Evolutionary conservation across 2,113 vertebrate species (phyloP), one percentile per base, ranked within the genome.

Genomic region (Fregata magnificens): DNA sequence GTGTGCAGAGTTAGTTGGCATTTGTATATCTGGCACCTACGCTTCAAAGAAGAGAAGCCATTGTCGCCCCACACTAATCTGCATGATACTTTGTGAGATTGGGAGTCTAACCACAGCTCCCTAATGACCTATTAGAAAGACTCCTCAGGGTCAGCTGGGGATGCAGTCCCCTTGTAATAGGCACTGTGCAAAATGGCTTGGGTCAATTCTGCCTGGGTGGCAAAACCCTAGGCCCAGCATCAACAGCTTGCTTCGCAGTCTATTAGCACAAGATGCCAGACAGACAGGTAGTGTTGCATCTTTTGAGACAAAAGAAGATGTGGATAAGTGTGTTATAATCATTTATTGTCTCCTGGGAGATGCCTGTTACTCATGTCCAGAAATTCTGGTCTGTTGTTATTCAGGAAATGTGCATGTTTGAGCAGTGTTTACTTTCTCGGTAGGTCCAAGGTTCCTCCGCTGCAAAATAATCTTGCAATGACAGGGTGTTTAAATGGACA

Each of bases 101-200:
- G 10, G 17, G 40, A 42, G 6, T 62, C 34, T 72, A 55, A 31
- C 16, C n/a, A 50, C 38, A 72, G 49, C 17, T 82, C 31, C 21
- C 21, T 62, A 62, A 34, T 0, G 4, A 80, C 36, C 44, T 82
- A 8, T 53, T 36, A 45, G 72, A 45, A 92, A 49, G 32, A 34
- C 24, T 47, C 3, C 0, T 49, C 32, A 21, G 36, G 50, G 31
- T 19, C 42, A 82, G 24, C 8, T 50, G 28, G 7, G 26, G 10
- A 40, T 49, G 45, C 0, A 1, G 28, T 76, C 11, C 13, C 3
- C 0, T 18, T 62, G 45, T 15, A 11, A 9, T 5, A 55, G 25
- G 29, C 32, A 22, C 29, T 29, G 28, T 34, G 5, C 0, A 1
- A 21, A 26, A 25, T 28, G 24, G 7, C 36, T 31, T 20, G 14